Conservation (phyloP, 2,797 vertebrate genomes). For the Hydrolagus colliei region DNA sequence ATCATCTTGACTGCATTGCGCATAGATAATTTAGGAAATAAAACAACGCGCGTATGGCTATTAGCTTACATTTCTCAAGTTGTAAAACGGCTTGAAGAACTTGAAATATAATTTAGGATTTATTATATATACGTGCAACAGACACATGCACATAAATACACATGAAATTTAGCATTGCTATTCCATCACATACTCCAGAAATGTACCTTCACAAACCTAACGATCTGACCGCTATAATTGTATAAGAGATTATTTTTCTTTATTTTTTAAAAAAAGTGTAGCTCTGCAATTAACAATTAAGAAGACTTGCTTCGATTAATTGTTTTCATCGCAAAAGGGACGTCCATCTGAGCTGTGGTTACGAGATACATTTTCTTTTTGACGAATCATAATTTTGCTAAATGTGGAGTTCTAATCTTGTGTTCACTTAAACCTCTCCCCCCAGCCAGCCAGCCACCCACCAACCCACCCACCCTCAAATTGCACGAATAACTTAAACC, state of each 20-base stretch:
- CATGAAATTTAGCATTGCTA: constrained; percentile 7
- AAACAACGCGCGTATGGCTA: not conserved
- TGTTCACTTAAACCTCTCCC: not conserved
- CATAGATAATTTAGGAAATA: not conserved
- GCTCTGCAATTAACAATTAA: not conserved
- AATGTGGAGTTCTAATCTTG: not conserved
- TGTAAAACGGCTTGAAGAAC: not conserved
- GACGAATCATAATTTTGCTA: not conserved
- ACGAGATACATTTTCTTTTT: not conserved
- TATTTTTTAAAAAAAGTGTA: not conserved
- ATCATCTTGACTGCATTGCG: not conserved
- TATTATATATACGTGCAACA: constrained; percentile 64
- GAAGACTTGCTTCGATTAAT: not conserved
- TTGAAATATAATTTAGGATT: constrained; percentile 22
- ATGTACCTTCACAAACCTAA: not conserved
- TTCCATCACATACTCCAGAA: constrained; percentile 11
- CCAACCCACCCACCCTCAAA: not conserved
- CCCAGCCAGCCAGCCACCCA: too few relatives aligned
- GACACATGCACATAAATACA: constrained; percentile 32
- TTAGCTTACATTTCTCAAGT: not conserved
- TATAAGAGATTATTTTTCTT: too few relatives aligned
- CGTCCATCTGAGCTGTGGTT: not conserved
- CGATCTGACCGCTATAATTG: not conserved
- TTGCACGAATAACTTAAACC: constrained; percentile 6
- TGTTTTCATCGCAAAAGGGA: not conserved